Base-by-base conservation (phyloP, 2,113 vertebrate species). In the Notarius quadriscutis region DNA sequence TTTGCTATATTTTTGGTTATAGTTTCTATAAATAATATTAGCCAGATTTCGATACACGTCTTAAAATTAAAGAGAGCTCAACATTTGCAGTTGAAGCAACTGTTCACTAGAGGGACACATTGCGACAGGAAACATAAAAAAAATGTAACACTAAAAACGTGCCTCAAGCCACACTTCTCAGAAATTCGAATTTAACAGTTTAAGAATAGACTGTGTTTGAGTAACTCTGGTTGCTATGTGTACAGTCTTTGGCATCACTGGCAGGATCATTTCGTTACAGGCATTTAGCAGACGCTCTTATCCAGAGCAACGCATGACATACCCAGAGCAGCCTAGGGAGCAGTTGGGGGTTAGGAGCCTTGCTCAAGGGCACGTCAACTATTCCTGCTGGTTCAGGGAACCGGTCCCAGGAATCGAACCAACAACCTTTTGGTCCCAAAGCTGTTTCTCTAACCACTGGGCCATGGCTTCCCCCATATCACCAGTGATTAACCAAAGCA, bases 81-180 rank as follows among this genome's bases (percentile, higher is more conserved):
- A 3, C 12, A 14, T 11, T 57, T 41, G 85, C 53, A 89, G 22
- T 84, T 87, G 20, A 67, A 65, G 30, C 0, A n/a, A 14, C 30
- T 60, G 69, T 62, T 85, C 85, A 87, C 71, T 55, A 75, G 87
- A 84, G 89, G 87, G 79, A 51, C 58, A 34, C 65, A 8, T 80
- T 74, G 53, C 30, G n/a, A 82, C 81, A 65, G 30, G 4, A 65
- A n/a, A 20, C 1, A 62, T 60, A 1, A 62, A 5, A 41, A 82
- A 82, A 18, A 22, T 25, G 55, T 10, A 48, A 74, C 20, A 77
- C 48, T 25, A 77, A 63, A 20, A 63, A 50, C 60, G 1, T 82
- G 34, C 22, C 22, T 51, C 25, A 30, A 17, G 27, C n/a, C 15
- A 55, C 51, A 17, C 11, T 55, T n/a, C 12, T 63, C 41, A 27